Percentiles rank a stretch among this genome's conserved stretches.
Evolutionary conservation across 2,888 invertebrate species (phyloP).

Genomic region (Chorisops tibialis): DNA sequence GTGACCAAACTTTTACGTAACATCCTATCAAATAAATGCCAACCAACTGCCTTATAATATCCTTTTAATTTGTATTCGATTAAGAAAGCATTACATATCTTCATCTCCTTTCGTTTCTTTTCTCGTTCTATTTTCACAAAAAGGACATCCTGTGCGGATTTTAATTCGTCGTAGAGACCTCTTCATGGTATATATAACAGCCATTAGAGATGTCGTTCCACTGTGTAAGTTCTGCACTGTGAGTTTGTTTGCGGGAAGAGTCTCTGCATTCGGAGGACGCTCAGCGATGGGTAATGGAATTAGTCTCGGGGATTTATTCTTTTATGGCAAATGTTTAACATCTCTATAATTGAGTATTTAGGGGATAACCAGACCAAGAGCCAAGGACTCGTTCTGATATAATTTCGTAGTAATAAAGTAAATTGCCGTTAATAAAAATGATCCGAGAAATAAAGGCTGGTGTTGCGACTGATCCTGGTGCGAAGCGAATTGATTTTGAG

Average conservation of each 20-base stretch:
- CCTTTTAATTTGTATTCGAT: conserved; percentile 26
- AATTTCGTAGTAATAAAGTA: conserved; percentile 23
- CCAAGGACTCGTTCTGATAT: neutral
- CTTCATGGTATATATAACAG: conserved; percentile 19
- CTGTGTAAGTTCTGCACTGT: conserved; percentile 8
- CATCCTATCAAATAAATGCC: conserved; percentile 14
- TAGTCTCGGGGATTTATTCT: conserved; percentile 26
- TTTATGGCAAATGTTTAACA: conserved; percentile 30
- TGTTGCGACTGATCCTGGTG: neutral
- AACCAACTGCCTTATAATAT: conserved; percentile 20
- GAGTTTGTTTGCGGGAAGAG: conserved; percentile 1
- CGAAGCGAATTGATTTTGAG: conserved; percentile 15
- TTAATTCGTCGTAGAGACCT: neutral
- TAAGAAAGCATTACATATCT: conserved; percentile 23
- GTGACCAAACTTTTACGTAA: no score
- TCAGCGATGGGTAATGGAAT: conserved; percentile 16
- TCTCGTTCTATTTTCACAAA: neutral
- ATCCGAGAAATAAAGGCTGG: neutral
- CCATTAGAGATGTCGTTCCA: conserved; percentile 26
- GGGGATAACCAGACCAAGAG: conserved; percentile 23
- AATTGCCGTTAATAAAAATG: conserved; percentile 20
- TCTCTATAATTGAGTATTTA: conserved; percentile 33
- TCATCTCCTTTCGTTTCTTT: conserved; percentile 1
- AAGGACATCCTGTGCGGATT: neutral
- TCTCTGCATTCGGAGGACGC: neutral